phyloP scores from a whole-genome alignment of 1,140 invertebrate species.

The Caenorhabditis elegans region WBcel235 BX284603.4:3769501-3770000 shows the following conservation, averaged over 20 bases:
- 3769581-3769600: neutral
- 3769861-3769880: no score
- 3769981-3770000: neutral
- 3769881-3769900: no score
- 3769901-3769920: no score
- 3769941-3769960: neutral
- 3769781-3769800: neutral
- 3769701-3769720: neutral
- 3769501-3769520: no score
- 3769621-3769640: no score
- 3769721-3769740: neutral
- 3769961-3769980: neutral
- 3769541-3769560: neutral
- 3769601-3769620: no score
- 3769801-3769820: neutral
- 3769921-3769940: neutral
- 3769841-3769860: neutral
- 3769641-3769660: neutral
- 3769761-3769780: no score
- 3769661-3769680: neutral
- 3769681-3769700: neutral
- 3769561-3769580: neutral
- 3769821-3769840: neutral
- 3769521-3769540: no score
- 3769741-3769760: neutral